Conservation (phyloP, 2,113 vertebrate species). For the Grammomys surdaster region DNA sequence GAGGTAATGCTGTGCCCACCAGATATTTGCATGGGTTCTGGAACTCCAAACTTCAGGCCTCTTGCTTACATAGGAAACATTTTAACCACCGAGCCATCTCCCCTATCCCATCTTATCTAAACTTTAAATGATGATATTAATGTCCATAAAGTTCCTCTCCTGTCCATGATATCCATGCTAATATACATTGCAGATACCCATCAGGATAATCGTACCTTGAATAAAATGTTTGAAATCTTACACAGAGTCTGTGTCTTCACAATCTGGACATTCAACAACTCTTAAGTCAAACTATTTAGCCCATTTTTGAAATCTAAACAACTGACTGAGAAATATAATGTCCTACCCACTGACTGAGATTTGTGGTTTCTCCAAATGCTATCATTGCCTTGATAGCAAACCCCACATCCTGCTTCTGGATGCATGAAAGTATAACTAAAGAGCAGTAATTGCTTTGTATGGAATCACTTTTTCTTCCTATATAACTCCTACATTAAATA, state of each 20-base stretch:
- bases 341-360: conserved; percentile 37
- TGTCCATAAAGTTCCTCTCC: background rate
- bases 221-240: conserved; percentile 8
- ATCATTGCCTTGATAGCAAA: conserved; percentile 10
- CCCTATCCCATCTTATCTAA: background rate
- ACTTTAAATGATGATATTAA: background rate
- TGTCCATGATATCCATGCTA: background rate
- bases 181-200: background rate
- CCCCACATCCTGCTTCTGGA: background rate
- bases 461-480: background rate
- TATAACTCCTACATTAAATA: background rate
- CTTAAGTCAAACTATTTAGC: background rate
- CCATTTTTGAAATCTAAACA: conserved; percentile 23
- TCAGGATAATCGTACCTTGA: conserved; percentile 16
- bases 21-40: background rate
- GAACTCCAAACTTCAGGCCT: background rate
- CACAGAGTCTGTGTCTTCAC: background rate
- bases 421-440: conserved; percentile 10
- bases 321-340: background rate
- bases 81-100: too few relatives aligned
- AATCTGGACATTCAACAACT: background rate
- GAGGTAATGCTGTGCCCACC: background rate
- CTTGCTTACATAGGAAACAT: too few relatives aligned
- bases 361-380: background rate
- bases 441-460: background rate